These are phyloP conservation scores for Nymphalis polychloros DNA, from an alignment of 2,888 invertebrate species.

Conservation along the genomic window DNA sequence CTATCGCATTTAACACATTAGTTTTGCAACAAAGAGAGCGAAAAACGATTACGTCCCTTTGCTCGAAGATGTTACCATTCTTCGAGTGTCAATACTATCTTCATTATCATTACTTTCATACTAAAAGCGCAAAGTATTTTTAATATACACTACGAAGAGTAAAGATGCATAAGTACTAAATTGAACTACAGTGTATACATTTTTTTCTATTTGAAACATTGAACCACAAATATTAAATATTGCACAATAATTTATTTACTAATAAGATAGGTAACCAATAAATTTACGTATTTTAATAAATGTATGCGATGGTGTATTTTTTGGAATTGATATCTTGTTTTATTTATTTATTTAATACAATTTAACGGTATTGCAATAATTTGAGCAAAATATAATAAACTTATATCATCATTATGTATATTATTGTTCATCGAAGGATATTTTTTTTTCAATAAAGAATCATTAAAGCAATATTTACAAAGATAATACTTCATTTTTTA, in stretches of 20 bases:
- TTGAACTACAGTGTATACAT: neutral
- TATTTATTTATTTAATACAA: too few species aligned
- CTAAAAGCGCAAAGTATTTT: neutral
- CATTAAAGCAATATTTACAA: constrained; percentile 2
- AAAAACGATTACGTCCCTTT: too few species aligned
- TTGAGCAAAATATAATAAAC: constrained; percentile 4
- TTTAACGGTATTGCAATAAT: neutral
- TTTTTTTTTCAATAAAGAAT: neutral
- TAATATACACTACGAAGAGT: neutral
- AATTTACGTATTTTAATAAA: neutral
- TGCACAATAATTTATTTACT: constrained; percentile 7
- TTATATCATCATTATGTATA: neutral
- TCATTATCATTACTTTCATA: neutral
- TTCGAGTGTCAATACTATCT: too few species aligned
- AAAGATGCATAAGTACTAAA: neutral
- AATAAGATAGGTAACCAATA: neutral
- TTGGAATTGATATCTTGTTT: neutral
- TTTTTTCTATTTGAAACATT: neutral
- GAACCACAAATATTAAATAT: constrained; percentile 3
- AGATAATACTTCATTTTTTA: constrained; percentile 12
- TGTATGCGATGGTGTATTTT: neutral
- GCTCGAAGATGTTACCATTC: too few species aligned
- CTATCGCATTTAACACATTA: too few species aligned
- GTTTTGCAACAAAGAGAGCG: too few species aligned
- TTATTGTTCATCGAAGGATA: neutral